Evolutionary conservation across 1,140 invertebrate genomes (phyloP).

Genomic region (Macrobrachium nipponense): DNA sequence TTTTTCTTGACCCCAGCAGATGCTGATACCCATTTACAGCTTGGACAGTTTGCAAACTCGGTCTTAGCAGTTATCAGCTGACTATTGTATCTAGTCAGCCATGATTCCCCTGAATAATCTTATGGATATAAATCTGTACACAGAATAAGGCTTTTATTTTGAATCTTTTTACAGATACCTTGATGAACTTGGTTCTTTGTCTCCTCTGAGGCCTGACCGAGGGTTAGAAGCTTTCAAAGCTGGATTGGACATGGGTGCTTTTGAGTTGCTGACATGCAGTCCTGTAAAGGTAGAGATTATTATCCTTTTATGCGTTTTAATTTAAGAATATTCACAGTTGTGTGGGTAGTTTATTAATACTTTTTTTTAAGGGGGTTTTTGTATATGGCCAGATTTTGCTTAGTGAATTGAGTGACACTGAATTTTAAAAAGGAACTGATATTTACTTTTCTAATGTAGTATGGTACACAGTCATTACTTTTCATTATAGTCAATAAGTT

Average conservation of each 20-base stretch:
- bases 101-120: not conserved
- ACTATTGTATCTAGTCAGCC: no score
- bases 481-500: no score
- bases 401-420: not conserved
- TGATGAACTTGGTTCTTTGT: conserved; percentile 56
- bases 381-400: not conserved
- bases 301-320: not conserved
- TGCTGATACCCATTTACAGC: no score
- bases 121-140: no score
- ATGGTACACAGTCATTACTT: no score
- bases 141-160: no score
- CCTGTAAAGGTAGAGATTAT: conserved; percentile 52
- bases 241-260: conserved; percentile 57
- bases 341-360: not conserved
- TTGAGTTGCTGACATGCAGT: conserved; percentile 60
- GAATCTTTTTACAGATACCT: conserved; percentile 46
- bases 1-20: no score
- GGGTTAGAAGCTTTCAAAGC: conserved; percentile 40
- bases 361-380: not conserved
- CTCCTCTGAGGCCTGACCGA: conserved; percentile 55
- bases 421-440: not conserved
- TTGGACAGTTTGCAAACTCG: no score
- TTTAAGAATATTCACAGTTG: not conserved
- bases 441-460: not conserved
- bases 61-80: no score